Base-by-base conservation (phyloP, 1,140 invertebrate genomes). In the Theocolax elegans region DNA sequence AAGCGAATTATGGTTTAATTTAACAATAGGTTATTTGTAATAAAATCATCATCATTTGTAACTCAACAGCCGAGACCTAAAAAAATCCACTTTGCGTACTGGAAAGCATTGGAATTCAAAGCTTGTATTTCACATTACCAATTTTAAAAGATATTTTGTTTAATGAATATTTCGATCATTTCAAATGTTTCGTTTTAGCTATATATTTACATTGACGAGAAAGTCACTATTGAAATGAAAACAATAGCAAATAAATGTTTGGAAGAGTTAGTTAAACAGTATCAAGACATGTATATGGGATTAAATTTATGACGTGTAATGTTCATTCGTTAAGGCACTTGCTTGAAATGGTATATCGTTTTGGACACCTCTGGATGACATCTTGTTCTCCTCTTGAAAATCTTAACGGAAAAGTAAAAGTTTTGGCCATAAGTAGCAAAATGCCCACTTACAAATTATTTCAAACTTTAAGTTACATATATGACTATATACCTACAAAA, bases 321-420 rank as follows among this genome's bases (percentile, higher is more conserved):
- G 12, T 75, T 17, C 70, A 74, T 38, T 59, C 44, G 29, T 19
- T 76, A 8, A 29, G 40, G 51, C 67, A 76, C 66, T 70, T 76
- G 19, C 29, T 56, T 17, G 10, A 67, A 15, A 53, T 56, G 38
- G 71, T 74, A 9, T 1, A 21, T 12, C 48, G 72, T 19, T 65
- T 74, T 35, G 72, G 67, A 6, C 72, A 72, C 21, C 54, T 76
- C 3, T 72, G 21, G 44, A 62, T 48, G 12, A 73, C 63, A n/a
- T 63, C 64, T 8, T 77, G 74, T 62, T 77, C 75, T 38, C 71
- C 67, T 25, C 67, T 72, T 8, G 74, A 77, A 67, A 59, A 72
- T 67, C 49, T 75, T 4, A 71, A 75, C 29, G 71, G 74, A 6
- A 68, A 66, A 62, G 49, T 75, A 13, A 67, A 67, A 56, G 46